Conservation (phyloP, 2,888 invertebrate genomes). For the Tuta absoluta region DNA sequence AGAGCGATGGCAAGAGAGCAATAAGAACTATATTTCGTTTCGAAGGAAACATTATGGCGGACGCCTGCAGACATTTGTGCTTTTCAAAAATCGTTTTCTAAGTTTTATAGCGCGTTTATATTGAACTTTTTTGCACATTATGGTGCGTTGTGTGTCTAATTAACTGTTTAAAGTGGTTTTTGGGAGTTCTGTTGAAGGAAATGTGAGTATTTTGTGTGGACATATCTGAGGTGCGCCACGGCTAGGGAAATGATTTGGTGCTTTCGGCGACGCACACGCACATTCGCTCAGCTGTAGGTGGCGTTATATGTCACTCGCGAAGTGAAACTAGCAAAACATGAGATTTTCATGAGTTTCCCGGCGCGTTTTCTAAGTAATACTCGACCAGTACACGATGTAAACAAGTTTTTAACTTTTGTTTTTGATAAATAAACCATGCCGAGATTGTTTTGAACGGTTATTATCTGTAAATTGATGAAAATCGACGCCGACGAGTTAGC, state of each 20-base stretch:
- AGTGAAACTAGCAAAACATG: constrained; percentile 72
- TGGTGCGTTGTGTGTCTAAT: constrained; percentile 76
- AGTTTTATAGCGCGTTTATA: constrained; percentile 80
- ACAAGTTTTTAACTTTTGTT: constrained; percentile 49
- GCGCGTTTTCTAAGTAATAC: constrained; percentile 66
- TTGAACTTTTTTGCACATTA: constrained; percentile 81
- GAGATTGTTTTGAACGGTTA: constrained; percentile 33
- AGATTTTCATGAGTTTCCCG: constrained; percentile 80
- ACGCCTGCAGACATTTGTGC: constrained; percentile 81
- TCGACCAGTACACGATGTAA: constrained; percentile 53
- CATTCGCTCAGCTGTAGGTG: constrained; percentile 78
- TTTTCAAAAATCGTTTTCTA: constrained; percentile 82
- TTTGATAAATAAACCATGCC: constrained; percentile 32
- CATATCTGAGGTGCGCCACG: constrained; percentile 81
- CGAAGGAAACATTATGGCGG: constrained; percentile 83
- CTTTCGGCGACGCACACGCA: constrained; percentile 82
- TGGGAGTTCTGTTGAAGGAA: constrained; percentile 73
- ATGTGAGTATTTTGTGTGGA: constrained; percentile 79
- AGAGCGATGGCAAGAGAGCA: constrained; percentile 79
- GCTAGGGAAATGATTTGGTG: constrained; percentile 82
- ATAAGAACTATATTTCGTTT: constrained; percentile 82
- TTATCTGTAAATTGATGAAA: constrained; percentile 43
- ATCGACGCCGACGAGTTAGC: constrained; percentile 58
- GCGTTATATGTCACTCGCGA: constrained; percentile 74
- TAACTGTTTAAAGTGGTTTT: constrained; percentile 78